Conservation (phyloP, 53 echinoderm and acorn worm genomes). For the Hippasteria phrygiana region DNA sequence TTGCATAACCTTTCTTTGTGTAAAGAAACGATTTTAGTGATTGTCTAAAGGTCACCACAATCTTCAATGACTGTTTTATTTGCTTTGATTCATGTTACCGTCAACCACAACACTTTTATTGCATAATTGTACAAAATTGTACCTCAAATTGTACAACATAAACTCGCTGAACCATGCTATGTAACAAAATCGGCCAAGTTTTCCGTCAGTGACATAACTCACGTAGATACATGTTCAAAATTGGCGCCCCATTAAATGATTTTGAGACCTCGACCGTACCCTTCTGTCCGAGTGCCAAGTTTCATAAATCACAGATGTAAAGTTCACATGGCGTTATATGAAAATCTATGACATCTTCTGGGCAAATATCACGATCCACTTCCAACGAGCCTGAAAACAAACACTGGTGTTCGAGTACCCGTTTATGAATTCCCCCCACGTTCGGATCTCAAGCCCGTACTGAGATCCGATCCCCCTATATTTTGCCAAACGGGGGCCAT, state of each 20-base stretch:
- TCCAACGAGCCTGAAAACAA: conserved; percentile 27
- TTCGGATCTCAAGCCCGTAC: neutral
- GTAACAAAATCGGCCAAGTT: too few species aligned
- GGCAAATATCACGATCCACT: conserved; percentile 49
- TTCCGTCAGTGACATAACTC: neutral
- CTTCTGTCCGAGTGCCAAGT: neutral
- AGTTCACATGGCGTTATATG: conserved; percentile 13
- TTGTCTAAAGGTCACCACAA: too few species aligned
- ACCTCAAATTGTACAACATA: too few species aligned
- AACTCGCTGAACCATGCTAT: too few species aligned
- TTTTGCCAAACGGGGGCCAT: neutral
- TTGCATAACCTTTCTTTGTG: too few species aligned
- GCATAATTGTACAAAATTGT: too few species aligned
- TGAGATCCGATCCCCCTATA: conserved; percentile 17
- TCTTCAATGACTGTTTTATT: too few species aligned
- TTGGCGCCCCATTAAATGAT: neutral
- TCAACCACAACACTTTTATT: too few species aligned
- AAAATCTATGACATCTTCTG: conserved; percentile 49
- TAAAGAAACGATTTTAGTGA: too few species aligned
- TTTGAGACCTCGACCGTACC: neutral
- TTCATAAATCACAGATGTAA: neutral
- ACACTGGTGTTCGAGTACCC: conserved; percentile 15
- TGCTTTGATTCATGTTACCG: too few species aligned
- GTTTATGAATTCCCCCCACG: conserved; percentile 40
- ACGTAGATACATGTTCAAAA: neutral